Conservation (phyloP, 2,888 invertebrate genomes). For the Athripsodes cinereus region DNA sequence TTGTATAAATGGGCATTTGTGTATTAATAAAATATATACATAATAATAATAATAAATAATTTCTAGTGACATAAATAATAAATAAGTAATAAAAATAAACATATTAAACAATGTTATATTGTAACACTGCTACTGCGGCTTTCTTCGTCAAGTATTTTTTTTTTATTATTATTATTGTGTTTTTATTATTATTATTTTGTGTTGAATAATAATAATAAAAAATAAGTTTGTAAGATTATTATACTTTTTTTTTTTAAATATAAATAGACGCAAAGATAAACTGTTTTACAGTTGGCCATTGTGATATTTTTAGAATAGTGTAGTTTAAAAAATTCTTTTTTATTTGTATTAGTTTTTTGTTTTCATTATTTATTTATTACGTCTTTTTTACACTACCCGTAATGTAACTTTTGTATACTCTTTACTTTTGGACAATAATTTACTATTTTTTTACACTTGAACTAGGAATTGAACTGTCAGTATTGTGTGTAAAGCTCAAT, state of each 20-base stretch:
- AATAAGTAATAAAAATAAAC: neutral
- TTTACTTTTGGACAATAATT: neutral
- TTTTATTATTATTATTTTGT: no score
- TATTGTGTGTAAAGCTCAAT: no score
- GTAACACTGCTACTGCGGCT: no score
- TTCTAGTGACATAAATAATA: neutral
- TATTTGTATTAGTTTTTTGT: neutral
- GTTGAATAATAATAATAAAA: no score
- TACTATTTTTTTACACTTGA: neutral
- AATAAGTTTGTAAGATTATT: no score
- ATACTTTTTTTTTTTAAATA: no score
- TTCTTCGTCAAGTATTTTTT: no score
- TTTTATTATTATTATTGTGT: no score
- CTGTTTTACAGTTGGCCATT: neutral
- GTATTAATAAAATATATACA: neutral
- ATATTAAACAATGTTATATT: no score
- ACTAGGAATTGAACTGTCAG: no score
- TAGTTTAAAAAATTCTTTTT: neutral
- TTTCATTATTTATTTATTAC: neutral
- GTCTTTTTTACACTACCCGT: neutral
- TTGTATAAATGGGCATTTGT: no score
- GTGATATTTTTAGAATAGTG: constrained; percentile 1
- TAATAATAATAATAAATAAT: neutral
- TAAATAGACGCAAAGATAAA: neutral
- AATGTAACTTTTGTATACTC: neutral